These are phyloP conservation scores for Nothura maculosa DNA, from an alignment of 2,797 vertebrate species.

Conservation along the genomic window DNA sequence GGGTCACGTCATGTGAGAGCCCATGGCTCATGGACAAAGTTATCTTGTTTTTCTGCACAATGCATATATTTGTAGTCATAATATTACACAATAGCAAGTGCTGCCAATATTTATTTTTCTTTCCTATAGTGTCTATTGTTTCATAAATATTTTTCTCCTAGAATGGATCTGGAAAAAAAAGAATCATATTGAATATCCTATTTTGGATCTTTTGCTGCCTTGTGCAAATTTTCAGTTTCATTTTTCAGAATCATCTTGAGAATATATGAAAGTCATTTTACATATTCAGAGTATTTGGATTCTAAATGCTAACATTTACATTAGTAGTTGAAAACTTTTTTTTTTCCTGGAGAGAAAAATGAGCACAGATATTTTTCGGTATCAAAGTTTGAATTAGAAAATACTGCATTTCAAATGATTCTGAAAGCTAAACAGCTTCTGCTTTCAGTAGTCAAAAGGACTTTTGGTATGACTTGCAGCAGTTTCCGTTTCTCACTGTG, in stretches of 20 bases:
- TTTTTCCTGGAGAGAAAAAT: not conserved
- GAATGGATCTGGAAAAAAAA: not conserved
- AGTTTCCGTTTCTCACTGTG: not conserved
- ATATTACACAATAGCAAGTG: not conserved
- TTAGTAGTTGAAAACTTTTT: not conserved
- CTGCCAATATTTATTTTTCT: not conserved
- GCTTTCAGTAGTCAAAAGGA: not conserved
- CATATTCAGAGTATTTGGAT: not conserved
- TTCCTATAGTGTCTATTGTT: not conserved
- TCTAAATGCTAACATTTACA: constrained; percentile 25
- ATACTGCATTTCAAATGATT: not conserved
- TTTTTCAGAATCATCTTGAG: not conserved
- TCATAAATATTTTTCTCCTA: not conserved
- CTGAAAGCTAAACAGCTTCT: not conserved
- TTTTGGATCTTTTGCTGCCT: not conserved
- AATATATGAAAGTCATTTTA: not conserved
- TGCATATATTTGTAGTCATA: not conserved
- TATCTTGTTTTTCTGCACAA: not conserved
- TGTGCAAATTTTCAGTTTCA: not conserved
- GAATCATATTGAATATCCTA: not conserved
- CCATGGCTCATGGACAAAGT: not conserved
- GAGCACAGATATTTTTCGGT: not conserved
- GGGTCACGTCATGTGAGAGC: not conserved
- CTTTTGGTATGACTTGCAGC: not conserved
- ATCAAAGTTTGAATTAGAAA: constrained; percentile 4